Base-by-base conservation (phyloP, 1,140 invertebrate genomes). In the Pseudomyrmex flavicornis region DNA sequence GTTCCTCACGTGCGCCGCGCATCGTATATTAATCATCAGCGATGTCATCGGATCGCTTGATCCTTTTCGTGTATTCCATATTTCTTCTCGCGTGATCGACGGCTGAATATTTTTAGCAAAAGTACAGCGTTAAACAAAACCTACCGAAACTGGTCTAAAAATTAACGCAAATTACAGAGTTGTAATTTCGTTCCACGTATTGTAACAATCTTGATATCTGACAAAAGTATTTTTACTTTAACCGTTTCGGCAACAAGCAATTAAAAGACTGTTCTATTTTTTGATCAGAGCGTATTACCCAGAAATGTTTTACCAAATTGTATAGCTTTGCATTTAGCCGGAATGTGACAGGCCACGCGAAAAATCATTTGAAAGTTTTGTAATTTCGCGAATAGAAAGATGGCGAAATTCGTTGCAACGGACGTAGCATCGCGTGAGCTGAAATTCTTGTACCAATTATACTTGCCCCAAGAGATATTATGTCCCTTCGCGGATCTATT, bases 11-110 rank as follows among this genome's bases (percentile, higher is more conserved):
- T 80, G 76, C 76, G 61, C 48, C 10, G 48, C 26, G 54, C 20
- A 56, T 59, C 44, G 54, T 66, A 61, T 80, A 72, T 80, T 80
- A 80, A 80, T 80, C 76, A 80, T 80, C 66, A 12, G 44, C 54
- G 46, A 50, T 50, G 76, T 72, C 66, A 56, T 72, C 66, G 44
- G 54, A 59, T 58, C 46, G 46, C 69, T 59, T 48, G 44, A 80
- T 77, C 26, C 48, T 13, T 15, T 48, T 13, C 44, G 46, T 48
- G 48, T 48, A 17, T 20, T 44, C 10, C 26, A 17, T 54, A 15
- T 59, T 70, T 17, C 20, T 35, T 4, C 35, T 35, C 48, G 12
- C 13, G 7, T 10, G 1, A 35, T 10, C 9, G 48, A 44, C 48
- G 61, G 22, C 9, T 46, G 35, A 56, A 77, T 58, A 69, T 77